Evolutionary conservation across 2,113 vertebrate genomes (phyloP), one percentile per base, ranked within the genome.

Genomic region (Stegostoma tigrinum): DNA sequence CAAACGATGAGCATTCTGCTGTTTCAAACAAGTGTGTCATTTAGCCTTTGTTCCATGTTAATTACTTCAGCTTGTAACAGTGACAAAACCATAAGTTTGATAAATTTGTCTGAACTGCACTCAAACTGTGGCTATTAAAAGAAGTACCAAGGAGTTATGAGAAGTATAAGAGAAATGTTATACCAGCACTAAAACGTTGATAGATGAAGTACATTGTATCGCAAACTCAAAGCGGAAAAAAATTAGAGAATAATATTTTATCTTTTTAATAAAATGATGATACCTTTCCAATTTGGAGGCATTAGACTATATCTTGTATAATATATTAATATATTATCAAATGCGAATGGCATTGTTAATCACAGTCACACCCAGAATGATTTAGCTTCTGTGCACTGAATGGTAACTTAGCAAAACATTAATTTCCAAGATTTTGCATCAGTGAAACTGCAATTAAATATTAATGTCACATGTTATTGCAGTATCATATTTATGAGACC

Each of bases 261-360:
- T 95, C 94, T 95, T 95, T 95, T 95, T 95, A 95, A 95, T 95
- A 95, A 95, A 95, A 95, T 95, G 94, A 75, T 95, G 94, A 14
- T 95, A 95, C 94, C 94, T 95, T 95, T 98, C 98, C 98, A 98
- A 98, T 98, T 98, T 98, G 98, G 68, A 75, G 94, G 98, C 98
- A 98, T 98, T 98, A 98, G 98, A 98, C 98, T 97, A 98, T 98
- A 98, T 98, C 98, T 98, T 98, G 98, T 98, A 98, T 98, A 98
- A 98, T 98, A 98, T 98, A 98, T 98, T 98, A 98, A 98, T 98
- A 98, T 98, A 98, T 98, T 98, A 98, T 98, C 98, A 98, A 98
- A 98, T 98, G 98, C 98, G 98, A 98, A 98, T 98, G 98, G 98
- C 98, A 98, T 98, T 98, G 98, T 98, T 98, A 98, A 98, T 98